Evolutionary conservation across 2,797 vertebrate genomes (phyloP).

Genomic region (Zenarchopterus dispar): DNA sequence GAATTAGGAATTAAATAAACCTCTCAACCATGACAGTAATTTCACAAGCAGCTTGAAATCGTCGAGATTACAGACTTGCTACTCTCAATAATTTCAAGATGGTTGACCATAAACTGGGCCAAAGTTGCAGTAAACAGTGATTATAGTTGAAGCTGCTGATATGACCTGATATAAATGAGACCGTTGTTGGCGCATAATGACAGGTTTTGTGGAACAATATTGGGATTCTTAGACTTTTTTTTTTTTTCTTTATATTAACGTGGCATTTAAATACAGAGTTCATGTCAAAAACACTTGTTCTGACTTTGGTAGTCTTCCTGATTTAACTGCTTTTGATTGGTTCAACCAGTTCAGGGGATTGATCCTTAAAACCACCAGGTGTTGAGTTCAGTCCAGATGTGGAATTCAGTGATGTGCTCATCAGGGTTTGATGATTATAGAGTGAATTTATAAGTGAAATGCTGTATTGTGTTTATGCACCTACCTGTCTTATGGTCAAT

Average conservation of each 20-base stretch:
- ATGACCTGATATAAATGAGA: conserved; percentile 63
- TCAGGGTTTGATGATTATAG: too few relatives aligned
- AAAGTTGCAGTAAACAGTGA: conserved; percentile 67
- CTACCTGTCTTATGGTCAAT: too few relatives aligned
- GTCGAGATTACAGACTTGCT: conserved; percentile 61
- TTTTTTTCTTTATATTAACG: conserved; percentile 18
- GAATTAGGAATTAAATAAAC: conserved; percentile 58
- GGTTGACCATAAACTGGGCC: conserved; percentile 67
- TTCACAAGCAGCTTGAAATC: conserved; percentile 57
- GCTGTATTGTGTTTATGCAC: too few relatives aligned
- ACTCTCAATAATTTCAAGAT: conserved; percentile 44
- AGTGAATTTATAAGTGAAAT: too few relatives aligned
- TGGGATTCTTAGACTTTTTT: conserved; percentile 1
- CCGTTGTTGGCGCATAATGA: conserved; percentile 49
- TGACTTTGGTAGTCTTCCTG: too few relatives aligned
- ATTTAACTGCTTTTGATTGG: too few relatives aligned
- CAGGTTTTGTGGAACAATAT: conserved; percentile 16
- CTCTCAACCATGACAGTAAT: conserved; percentile 65
- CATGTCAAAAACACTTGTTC: neutral
- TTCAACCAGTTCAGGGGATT: too few relatives aligned
- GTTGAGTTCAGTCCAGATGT: too few relatives aligned
- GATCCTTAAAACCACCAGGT: too few relatives aligned
- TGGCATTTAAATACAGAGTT: conserved; percentile 19
- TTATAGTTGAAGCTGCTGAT: conserved; percentile 54
- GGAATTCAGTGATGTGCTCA: too few relatives aligned